Evolutionary conservation across 2,113 vertebrate genomes (phyloP).

Genomic region (Irena cyanogastra): DNA sequence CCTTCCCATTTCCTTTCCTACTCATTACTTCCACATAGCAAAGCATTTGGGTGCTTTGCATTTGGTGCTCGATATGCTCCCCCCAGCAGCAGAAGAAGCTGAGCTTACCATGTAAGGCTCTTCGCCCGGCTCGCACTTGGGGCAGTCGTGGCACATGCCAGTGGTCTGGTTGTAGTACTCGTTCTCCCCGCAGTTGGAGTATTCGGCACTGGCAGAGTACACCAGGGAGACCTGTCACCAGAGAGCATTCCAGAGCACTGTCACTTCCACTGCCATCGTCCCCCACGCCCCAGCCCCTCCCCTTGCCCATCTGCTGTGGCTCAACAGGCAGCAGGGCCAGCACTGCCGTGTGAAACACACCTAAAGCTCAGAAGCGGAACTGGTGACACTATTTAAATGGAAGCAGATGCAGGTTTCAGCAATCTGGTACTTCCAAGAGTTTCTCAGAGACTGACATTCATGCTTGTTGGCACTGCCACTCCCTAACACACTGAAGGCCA

Average conservation of each 20-base stretch:
- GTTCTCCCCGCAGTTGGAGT: constrained; percentile 91
- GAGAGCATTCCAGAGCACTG: neutral
- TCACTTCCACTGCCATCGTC: neutral
- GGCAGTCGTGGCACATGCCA: constrained; percentile 89
- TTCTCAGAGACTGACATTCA: neutral
- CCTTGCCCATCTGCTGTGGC: neutral
- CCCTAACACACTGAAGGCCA: neutral
- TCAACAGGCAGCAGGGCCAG: neutral
- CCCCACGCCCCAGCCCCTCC: neutral
- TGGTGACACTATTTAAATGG: neutral
- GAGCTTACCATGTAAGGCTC: constrained; percentile 91
- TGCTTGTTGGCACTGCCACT: neutral
- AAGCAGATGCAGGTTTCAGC: neutral
- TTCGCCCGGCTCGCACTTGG: constrained; percentile 89
- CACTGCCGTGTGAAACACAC: neutral
- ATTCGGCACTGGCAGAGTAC: constrained; percentile 80
- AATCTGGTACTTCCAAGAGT: neutral
- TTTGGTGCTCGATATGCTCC: neutral
- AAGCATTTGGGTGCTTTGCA: neutral
- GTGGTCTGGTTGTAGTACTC: constrained; percentile 96
- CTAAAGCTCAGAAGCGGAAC: neutral
- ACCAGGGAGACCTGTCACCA: constrained; percentile 82
- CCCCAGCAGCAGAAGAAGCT: neutral
- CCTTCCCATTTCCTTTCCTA: neutral
- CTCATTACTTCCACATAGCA: neutral